Base-by-base conservation (phyloP, 2,888 invertebrate genomes). In the Hirtodrosophila cameraria region DNA sequence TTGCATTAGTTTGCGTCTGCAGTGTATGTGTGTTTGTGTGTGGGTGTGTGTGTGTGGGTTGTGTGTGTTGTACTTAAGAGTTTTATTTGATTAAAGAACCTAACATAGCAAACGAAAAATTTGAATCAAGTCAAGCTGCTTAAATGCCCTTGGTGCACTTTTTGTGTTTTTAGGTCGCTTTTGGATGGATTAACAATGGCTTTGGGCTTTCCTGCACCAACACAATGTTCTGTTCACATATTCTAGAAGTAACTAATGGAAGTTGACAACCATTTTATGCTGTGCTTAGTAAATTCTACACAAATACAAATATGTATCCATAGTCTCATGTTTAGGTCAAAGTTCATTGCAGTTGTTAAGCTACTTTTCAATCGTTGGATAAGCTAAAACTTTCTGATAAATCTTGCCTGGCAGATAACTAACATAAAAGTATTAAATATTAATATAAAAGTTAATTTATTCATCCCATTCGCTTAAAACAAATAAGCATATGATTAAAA, bases 71-170 rank as follows among this genome's bases (percentile, higher is more conserved):
- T 28, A 61, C 43, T 54, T 49, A 67, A 48, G 25, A 30, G 30
- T 61, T 72, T 66, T 53, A 54, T 66, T 48, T 54, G 45, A 45
- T 39, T 36, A 52, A 72, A 46, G 16, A 13, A n/a, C 13, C 18
- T 12, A 38, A 6, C 38, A 49, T 30, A 41, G 27, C 33, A 35
- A 69, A 55, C 64, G 57, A 61, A 78, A 81, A 75, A 64, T 81
- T 63, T 75, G 78, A 78, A 68, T 75, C 65, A 62, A 75, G 63
- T 50, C 64, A 61, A 72, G 61, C 66, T 18, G 61, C 68, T 66
- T 62, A 62, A 74, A 70, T 27, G 45, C 23, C 38, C 42, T 45
- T 46, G 48, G 48, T 63, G 49, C 61, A 60, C 52, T 75, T 55
- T 46, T 13, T 72, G 57, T 62, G 76, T 28, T 64, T 69, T 69